These are phyloP conservation scores for Polyploca ridens DNA, from an alignment of 2,888 invertebrate genomes.

Conservation along the genomic window DNA sequence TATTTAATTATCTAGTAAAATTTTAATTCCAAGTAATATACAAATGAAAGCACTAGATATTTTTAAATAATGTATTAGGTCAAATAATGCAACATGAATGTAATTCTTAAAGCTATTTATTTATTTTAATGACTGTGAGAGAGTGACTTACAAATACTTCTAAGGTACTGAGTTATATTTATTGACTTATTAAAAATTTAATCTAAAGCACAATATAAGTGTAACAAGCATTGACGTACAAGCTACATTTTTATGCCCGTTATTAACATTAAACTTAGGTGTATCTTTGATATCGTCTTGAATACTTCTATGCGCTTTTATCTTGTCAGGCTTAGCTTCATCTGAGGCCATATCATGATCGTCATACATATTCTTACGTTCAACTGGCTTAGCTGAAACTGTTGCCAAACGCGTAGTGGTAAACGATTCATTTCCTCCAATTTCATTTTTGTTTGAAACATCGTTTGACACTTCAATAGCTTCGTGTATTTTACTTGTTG, in stretches of 20 bases:
- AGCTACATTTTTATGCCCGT: constrained; percentile 43
- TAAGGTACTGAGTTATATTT: constrained; percentile 32
- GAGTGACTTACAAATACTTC: constrained; percentile 53
- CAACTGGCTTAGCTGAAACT: constrained; percentile 70
- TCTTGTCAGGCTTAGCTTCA: constrained; percentile 70
- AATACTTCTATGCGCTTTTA: constrained; percentile 63
- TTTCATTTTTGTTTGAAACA: constrained; percentile 24
- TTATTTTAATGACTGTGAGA: constrained; percentile 79
- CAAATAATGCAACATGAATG: constrained; percentile 20
- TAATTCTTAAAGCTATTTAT: constrained; percentile 56
- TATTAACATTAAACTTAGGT: constrained; percentile 26
- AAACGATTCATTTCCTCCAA: constrained; percentile 40
- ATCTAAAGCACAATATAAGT: constrained; percentile 47
- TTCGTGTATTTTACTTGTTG: constrained; percentile 27
- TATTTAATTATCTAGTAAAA: too few species aligned
- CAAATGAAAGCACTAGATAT: neutral
- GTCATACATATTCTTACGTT: constrained; percentile 47
- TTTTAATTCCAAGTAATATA: neutral
- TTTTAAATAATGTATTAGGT: neutral
- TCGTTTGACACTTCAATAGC: constrained; percentile 20
- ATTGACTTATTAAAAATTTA: constrained; percentile 48
- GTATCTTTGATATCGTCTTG: constrained; percentile 46
- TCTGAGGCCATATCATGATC: constrained; percentile 73
- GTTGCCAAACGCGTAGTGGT: constrained; percentile 73
- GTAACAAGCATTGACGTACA: constrained; percentile 42